phyloP scores from a whole-genome alignment of 2,113 vertebrate species.

The Oncorhynchus nerka region DNA sequence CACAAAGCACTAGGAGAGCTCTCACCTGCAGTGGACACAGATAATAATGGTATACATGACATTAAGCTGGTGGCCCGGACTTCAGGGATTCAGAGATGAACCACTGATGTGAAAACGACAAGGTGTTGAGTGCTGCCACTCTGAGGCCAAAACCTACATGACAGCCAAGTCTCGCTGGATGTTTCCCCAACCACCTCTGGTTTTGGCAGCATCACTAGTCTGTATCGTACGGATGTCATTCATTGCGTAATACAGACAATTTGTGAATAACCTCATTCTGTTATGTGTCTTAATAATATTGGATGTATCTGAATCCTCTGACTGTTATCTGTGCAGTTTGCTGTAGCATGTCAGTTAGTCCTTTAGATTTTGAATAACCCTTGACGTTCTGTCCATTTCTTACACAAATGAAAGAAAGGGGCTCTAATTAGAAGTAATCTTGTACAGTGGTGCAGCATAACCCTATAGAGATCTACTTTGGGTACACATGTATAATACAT shows the following conservation, averaged over 20 bases:
- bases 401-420: neutral
- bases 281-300: no score
- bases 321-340: no score
- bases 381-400: neutral
- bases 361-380: neutral
- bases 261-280: no score
- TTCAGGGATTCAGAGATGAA: neutral
- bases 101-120: neutral
- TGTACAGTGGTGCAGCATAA: neutral
- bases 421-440: neutral
- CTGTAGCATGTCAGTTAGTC: neutral
- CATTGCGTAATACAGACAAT: no score
- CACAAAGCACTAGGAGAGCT: constrained; percentile 53
- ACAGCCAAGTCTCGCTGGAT: neutral
- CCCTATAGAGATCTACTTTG: neutral
- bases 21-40: constrained; percentile 21
- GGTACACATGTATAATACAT: neutral
- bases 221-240: no score
- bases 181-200: no score
- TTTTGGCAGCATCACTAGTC: no score
- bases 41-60: neutral
- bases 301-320: no score
- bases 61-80: neutral
- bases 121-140: neutral
- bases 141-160: neutral